Percentiles rank a stretch among this genome's conserved stretches.
Conservation (phyloP, 2,888 invertebrate species). For the Penaeus monodon region DNA sequence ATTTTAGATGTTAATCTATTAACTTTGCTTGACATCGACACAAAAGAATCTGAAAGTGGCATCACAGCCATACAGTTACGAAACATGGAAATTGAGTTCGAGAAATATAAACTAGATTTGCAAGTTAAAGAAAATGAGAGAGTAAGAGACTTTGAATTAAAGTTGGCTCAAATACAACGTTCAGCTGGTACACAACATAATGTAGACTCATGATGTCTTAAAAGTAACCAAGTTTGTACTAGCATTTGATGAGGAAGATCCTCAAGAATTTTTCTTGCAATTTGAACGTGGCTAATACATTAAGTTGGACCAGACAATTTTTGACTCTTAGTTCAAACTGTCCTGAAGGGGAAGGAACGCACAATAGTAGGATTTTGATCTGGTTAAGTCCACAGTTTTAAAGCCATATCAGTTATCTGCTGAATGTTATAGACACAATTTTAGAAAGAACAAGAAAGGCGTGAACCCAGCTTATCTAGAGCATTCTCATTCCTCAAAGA, state of each 20-base stretch:
- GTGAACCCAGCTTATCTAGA: neutral
- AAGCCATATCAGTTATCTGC: neutral
- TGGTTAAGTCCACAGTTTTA: neutral
- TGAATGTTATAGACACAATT: neutral
- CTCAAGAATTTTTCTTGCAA: slow-evolving; percentile 3
- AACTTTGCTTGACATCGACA: too few species aligned
- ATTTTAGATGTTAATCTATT: too few species aligned
- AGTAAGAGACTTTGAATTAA: too few species aligned
- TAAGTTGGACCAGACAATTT: neutral
- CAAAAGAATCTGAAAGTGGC: too few species aligned
- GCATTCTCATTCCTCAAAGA: neutral
- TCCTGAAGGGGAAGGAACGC: neutral
- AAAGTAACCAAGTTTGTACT: neutral
- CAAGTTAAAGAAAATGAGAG: too few species aligned
- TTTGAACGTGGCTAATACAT: slow-evolving; percentile 15
- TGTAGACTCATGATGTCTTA: too few species aligned
- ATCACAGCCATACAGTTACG: too few species aligned
- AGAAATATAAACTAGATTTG: too few species aligned
- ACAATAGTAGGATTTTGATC: neutral
- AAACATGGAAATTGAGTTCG: too few species aligned
- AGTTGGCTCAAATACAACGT: too few species aligned
- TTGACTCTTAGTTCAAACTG: neutral
- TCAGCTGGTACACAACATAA: too few species aligned
- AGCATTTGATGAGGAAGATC: slow-evolving; percentile 21
- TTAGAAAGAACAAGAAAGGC: neutral